Conservation (phyloP, 2,113 vertebrate genomes). For the Gallinago undulata region DNA sequence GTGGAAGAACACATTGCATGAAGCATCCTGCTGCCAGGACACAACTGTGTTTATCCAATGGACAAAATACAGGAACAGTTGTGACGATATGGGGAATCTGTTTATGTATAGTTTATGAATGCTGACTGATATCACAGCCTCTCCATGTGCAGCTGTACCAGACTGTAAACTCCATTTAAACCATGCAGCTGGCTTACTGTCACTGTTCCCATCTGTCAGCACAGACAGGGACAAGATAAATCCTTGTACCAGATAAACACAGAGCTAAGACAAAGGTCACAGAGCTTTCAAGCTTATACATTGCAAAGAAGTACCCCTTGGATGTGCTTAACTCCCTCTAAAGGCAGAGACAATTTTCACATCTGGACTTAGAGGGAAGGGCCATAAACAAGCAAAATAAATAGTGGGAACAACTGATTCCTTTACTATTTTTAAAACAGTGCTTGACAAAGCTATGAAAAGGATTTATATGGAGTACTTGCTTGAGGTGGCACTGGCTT, state of each 20-base stretch:
- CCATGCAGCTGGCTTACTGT: background rate
- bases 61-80: background rate
- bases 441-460: background rate
- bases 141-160: background rate
- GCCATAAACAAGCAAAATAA: background rate
- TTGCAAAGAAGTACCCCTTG: background rate
- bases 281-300: background rate
- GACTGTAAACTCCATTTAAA: background rate
- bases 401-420: background rate
- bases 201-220: background rate
- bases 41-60: background rate
- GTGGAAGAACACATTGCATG: constrained; percentile 4
- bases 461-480: background rate
- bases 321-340: background rate
- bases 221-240: background rate
- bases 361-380: background rate
- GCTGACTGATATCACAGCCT: background rate
- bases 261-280: background rate
- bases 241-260: background rate
- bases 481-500: background rate
- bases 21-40: background rate
- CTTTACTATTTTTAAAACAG: background rate
- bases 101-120: background rate
- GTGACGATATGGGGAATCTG: background rate
- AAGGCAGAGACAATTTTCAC: background rate